A percentile compares a stretch with the other conserved stretches of the same genome.
Evolutionary conservation across 2,797 vertebrate genomes (phyloP).

Genomic region (Falco cherrug): DNA sequence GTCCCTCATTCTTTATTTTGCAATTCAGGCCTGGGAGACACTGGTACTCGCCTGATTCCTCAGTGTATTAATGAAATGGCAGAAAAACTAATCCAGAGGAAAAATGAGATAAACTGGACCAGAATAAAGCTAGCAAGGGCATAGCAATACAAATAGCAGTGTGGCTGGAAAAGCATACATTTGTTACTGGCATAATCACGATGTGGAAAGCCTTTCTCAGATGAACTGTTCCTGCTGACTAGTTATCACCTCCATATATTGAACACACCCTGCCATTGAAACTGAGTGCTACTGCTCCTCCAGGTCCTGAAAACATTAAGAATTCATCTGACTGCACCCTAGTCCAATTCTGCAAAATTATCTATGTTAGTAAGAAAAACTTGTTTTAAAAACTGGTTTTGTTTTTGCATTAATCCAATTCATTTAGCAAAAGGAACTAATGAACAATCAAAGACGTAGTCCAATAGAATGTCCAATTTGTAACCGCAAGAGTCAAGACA

Average conservation of each 20-base stretch:
- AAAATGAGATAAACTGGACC: neutral
- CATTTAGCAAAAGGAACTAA: neutral
- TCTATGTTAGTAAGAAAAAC: neutral
- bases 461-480: neutral
- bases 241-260: rapidly evolving
- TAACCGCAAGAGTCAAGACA: neutral
- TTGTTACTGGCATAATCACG: neutral
- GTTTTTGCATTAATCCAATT: neutral
- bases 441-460: rapidly evolving
- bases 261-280: neutral
- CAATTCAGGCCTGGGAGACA: neutral
- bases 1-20: neutral
- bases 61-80: neutral
- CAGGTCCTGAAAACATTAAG: neutral
- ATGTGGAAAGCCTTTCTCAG: neutral
- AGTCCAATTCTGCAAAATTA: neutral
- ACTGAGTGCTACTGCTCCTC: neutral
- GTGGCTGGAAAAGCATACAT: neutral
- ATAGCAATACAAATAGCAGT: neutral
- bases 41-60: neutral
- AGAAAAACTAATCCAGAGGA: neutral
- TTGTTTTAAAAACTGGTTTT: neutral
- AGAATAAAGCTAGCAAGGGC: neutral
- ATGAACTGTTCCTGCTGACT: neutral
- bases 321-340: neutral